phyloP scores from a whole-genome alignment of 2,888 invertebrate genomes.

The Apamea monoglypha region DNA sequence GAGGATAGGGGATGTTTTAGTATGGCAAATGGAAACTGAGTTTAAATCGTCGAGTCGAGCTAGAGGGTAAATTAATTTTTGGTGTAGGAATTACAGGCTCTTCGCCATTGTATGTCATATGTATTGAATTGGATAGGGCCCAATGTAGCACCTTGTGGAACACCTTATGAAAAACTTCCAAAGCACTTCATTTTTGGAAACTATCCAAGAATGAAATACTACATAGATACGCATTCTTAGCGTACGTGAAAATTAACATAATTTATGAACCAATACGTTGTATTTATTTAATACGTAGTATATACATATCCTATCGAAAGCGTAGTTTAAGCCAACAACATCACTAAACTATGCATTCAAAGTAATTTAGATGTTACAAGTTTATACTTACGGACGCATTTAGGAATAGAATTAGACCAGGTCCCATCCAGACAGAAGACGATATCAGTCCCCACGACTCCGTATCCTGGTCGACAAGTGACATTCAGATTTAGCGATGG shows the following conservation, averaged over 20 bases:
- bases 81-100: not conserved
- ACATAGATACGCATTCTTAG: not conserved
- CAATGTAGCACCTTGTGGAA: constrained; percentile 28
- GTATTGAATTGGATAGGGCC: not conserved
- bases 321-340: not conserved
- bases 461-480: constrained; percentile 76
- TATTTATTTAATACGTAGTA: not conserved
- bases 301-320: not conserved
- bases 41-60: not conserved
- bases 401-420: constrained; percentile 71
- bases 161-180: not conserved
- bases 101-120: not conserved
- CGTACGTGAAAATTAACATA: not conserved
- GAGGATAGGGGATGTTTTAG: not conserved
- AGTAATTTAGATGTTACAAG: not conserved
- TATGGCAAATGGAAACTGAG: not conserved
- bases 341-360: not conserved
- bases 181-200: not conserved
- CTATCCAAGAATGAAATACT: not conserved
- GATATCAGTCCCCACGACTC: constrained; percentile 59
- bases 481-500: constrained; percentile 71
- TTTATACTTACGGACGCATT: constrained; percentile 69
- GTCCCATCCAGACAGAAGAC: constrained; percentile 74
- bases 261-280: not conserved
- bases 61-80: not conserved